phyloP scores from a whole-genome alignment of 1,140 invertebrate genomes.

The Drosophila hydei region DNA sequence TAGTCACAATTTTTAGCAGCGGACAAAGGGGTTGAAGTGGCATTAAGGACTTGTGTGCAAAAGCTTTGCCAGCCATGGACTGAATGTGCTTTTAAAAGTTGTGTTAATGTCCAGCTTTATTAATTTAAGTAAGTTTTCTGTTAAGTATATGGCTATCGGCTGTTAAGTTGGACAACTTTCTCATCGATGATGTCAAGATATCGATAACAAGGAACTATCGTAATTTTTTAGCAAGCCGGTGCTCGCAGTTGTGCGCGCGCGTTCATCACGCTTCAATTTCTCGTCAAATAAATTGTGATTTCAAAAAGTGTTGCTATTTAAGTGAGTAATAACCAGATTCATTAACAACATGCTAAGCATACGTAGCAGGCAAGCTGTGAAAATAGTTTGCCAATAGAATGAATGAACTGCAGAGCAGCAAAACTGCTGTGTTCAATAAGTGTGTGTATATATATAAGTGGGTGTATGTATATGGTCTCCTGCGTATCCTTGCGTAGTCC shows the following conservation, averaged over 20 bases:
- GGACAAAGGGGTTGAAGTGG: not conserved
- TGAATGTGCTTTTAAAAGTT: no score
- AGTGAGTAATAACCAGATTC: conserved; percentile 60
- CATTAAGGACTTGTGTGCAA: not conserved
- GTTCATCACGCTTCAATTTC: conserved; percentile 68
- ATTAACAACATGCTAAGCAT: not conserved
- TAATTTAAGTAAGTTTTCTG: no score
- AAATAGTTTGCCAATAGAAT: not conserved
- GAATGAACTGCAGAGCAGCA: not conserved
- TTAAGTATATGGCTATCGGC: no score
- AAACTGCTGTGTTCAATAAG: conserved; percentile 8
- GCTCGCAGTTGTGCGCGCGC: conserved; percentile 64
- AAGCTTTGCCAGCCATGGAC: not conserved
- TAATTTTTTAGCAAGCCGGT: conserved; percentile 53
- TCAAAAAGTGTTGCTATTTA: conserved; percentile 73
- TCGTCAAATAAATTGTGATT: conserved; percentile 69
- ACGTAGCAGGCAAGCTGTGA: not conserved
- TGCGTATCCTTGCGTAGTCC: conserved; percentile 75
- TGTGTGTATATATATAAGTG: conserved; percentile 19
- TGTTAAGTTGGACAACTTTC: not conserved
- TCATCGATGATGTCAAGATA: not conserved
- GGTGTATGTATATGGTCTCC: conserved; percentile 32
- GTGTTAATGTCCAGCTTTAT: no score
- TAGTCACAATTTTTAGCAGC: not conserved
- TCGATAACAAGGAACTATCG: conserved; percentile 25